A percentile compares a stretch with the other conserved stretches of the same genome.
Conservation (phyloP, 1,140 invertebrate species). For the Drosophila kanapiae region DNA sequence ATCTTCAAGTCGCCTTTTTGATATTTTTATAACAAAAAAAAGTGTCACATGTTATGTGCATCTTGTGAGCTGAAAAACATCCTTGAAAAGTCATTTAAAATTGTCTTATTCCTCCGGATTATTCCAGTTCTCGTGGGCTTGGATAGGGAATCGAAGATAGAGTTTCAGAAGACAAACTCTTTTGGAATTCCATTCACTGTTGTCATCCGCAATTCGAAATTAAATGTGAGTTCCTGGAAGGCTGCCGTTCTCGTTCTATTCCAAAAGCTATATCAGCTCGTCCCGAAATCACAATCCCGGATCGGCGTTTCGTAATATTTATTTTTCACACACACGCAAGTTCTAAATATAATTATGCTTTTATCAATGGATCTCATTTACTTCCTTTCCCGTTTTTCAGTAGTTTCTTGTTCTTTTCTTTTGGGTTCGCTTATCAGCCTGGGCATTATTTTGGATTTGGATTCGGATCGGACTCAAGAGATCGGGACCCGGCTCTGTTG, state of each 20-base stretch:
- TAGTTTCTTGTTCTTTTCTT: conserved; percentile 14
- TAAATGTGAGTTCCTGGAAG: conserved; percentile 3
- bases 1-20: too few relatives aligned
- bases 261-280: conserved; percentile 12
- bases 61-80: conserved; percentile 10
- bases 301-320: conserved; percentile 24
- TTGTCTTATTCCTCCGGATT: conserved; percentile 34
- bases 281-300: conserved; percentile 10
- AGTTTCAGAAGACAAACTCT: conserved; percentile 5
- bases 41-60: not conserved
- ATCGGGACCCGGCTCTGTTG: conserved; percentile 52
- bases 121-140: conserved; percentile 52
- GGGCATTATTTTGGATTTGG: conserved; percentile 26
- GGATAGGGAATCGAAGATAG: conserved; percentile 6
- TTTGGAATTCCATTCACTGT: conserved; percentile 9
- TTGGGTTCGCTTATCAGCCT: conserved; percentile 53
- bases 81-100: conserved; percentile 4
- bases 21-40: not conserved
- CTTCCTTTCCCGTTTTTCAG: conserved; percentile 27
- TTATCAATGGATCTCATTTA: conserved; percentile 52
- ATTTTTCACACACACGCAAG: conserved; percentile 24
- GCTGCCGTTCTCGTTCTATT: conserved; percentile 44
- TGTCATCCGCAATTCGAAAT: conserved; percentile 4
- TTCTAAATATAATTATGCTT: conserved; percentile 24
- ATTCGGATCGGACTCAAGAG: conserved; percentile 44